Evolutionary conservation across 2,113 vertebrate genomes (phyloP).

Genomic region (Tonatia bakeri): DNA sequence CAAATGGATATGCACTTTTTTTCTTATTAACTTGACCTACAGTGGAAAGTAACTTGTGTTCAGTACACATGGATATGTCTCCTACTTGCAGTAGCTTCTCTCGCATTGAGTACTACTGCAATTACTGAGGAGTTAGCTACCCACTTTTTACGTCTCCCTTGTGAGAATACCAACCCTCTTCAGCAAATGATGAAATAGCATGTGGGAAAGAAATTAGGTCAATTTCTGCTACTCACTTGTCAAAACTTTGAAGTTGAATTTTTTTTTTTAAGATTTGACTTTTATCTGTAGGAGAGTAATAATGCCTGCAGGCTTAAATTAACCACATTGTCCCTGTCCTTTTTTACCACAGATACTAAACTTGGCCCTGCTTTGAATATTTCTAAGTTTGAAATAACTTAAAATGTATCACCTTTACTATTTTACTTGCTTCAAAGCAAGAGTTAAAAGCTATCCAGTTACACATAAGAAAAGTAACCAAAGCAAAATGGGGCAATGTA

Average conservation of each 20-base stretch:
- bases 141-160: neutral
- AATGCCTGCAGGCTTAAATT: neutral
- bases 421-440: neutral
- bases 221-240: neutral
- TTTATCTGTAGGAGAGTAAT: neutral
- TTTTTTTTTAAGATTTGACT: neutral
- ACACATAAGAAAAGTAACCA: neutral
- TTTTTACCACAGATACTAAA: neutral
- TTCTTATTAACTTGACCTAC: conserved; percentile 54
- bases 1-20: conserved; percentile 52
- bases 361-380: neutral
- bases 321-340: neutral
- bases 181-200: neutral
- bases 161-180: neutral
- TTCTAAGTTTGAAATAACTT: conserved; percentile 23
- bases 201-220: neutral
- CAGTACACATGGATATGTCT: conserved; percentile 13
- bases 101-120: neutral
- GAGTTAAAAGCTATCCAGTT: neutral
- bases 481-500: neutral
- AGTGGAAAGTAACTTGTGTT: conserved; percentile 39
- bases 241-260: neutral
- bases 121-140: neutral
- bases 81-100: conserved; percentile 56
- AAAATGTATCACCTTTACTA: neutral